phyloP scores from a whole-genome alignment of 1,140 invertebrate genomes.

The Colletes gigas region DNA sequence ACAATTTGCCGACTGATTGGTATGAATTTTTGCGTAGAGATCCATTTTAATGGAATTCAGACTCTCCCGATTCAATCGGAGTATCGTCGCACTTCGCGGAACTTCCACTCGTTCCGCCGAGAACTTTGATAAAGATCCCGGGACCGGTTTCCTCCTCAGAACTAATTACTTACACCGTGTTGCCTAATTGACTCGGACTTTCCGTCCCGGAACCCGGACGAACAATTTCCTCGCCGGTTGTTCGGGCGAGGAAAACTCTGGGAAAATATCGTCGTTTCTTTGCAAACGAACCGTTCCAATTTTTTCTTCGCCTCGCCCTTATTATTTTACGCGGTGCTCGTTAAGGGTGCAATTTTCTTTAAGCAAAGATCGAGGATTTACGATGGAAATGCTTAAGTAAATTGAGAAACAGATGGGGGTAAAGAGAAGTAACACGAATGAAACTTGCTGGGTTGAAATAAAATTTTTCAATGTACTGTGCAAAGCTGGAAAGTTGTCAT shows the following conservation, averaged over 20 bases:
- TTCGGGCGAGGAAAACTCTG: too few relatives aligned
- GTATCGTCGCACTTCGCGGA: constrained; percentile 7
- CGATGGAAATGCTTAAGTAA: too few relatives aligned
- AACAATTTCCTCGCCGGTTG: constrained; percentile 16
- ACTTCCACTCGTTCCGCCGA: constrained; percentile 28
- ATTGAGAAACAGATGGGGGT: too few relatives aligned
- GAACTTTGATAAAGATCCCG: constrained; percentile 40
- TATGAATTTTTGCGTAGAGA: constrained; percentile 1
- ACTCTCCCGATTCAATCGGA: constrained; percentile 17
- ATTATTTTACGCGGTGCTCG: too few relatives aligned
- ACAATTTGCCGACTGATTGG: constrained; percentile 7
- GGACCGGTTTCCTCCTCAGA: constrained; percentile 19
- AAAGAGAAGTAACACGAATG: too few relatives aligned
- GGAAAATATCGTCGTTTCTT: neutral
- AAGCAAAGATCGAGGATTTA: too few relatives aligned
- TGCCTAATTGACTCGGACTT: constrained; percentile 49
- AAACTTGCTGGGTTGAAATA: too few relatives aligned
- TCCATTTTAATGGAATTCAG: constrained; percentile 31
- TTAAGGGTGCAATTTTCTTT: too few relatives aligned
- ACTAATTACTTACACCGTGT: constrained; percentile 48
- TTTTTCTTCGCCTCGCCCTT: too few relatives aligned
- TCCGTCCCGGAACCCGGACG: constrained; percentile 13
- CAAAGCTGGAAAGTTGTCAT: too few relatives aligned
- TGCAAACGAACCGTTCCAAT: too few relatives aligned
- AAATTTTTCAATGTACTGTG: too few relatives aligned